Evolutionary conservation across 2,797 vertebrate species (phyloP), one percentile per base, ranked within the genome.

Genomic region (Oreochromis grahami): DNA sequence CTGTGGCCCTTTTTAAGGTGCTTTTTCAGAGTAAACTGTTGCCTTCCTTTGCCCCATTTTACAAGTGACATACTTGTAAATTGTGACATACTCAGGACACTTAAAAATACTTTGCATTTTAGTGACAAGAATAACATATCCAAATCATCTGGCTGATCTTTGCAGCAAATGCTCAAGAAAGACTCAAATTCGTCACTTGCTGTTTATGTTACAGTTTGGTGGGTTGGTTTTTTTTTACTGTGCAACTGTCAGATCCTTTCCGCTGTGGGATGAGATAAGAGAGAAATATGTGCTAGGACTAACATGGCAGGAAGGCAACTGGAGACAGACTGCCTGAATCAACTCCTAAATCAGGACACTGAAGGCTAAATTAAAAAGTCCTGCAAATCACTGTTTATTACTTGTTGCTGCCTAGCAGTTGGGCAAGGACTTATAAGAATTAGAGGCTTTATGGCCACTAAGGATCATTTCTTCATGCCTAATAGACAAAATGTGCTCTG

Each of bases 201-300:
- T 82, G 85, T 90, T 92, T 87, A n/a, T 83, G 72, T 81, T 78
- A 43, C 14, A 43, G 51, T 80, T 45, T 76, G 78, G 32, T 56
- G 50, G 21, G 38, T 1, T 83, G 32, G 0, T 77, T 81, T 45
- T 19, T 19, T 78, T 76, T 80, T 58, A 81, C 81, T 82, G 74
- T 70, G 77, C 14, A 41, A 72, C 63, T 51, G 84, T 88, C 83
- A 56, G 68, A 89, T 89, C 26, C 9, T 53, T 87, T 93, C 87
- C 14, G 4, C 84, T 84, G 63, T 13, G 5, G 53, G 72, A 87
- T 43, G 26, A 91, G 89, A 93, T 91, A 90, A 92, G 83, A 83
- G 34, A 86, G 58, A 81, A 87, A 88, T 90, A 65, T 85, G 41
- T 36, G 50, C 60, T 53, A 48, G 36, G 76, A 32, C 34, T 84